Conservation (phyloP, 2,797 vertebrate species). For the Lacerta agilis region DNA sequence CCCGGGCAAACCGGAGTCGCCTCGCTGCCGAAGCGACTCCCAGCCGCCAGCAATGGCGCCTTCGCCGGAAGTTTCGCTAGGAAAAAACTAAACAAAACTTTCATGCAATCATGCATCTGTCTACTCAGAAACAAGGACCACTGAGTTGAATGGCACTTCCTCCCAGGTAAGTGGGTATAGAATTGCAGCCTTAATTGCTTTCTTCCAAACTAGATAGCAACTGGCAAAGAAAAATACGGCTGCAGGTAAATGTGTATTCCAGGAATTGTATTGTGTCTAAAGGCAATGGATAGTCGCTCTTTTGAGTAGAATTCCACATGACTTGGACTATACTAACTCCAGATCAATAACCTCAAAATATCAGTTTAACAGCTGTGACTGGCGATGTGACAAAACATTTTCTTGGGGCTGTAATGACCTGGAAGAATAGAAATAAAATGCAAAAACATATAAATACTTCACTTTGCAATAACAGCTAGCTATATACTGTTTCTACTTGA, state of each 20-base stretch:
- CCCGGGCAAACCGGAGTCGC: no score
- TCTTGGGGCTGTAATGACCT: not conserved
- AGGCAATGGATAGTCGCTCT: not conserved
- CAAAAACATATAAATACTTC: not conserved
- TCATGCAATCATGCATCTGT: no score
- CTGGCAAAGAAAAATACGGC: not conserved
- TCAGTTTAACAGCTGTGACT: not conserved
- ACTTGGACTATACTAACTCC: not conserved
- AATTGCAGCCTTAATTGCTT: accelerated
- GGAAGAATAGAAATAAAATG: not conserved
- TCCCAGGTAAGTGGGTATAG: not conserved
- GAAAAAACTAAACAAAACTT: not conserved
- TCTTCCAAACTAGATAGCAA: not conserved
- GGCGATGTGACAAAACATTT: not conserved
- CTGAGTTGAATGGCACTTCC: not conserved
- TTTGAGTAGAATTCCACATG: not conserved
- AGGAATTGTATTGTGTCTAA: not conserved
- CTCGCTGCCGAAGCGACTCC: no score
- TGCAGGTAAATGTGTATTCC: not conserved
- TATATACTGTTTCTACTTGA: not conserved
- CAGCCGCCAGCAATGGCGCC: no score
- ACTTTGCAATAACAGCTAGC: not conserved
- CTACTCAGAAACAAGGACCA: no score
- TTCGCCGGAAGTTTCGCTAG: no score
- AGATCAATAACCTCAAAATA: not conserved